These are phyloP conservation scores for Pica pica DNA, from an alignment of 2,113 vertebrate species.

Conservation along the genomic window DNA sequence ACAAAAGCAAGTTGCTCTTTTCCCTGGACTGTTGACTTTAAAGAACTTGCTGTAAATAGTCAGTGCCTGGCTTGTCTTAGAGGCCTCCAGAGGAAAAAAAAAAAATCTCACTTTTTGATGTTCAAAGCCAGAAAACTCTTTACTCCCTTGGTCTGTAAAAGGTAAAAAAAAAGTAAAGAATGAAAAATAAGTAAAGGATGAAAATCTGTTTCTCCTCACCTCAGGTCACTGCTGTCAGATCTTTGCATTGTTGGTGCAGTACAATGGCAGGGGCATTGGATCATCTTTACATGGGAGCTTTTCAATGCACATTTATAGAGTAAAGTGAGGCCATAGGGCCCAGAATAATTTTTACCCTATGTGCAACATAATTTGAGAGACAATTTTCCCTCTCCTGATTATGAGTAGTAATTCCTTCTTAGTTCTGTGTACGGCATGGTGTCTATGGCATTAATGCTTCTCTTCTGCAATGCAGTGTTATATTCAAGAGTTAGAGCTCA, in stretches of 20 bases:
- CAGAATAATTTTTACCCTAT: background rate
- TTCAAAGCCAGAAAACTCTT: background rate
- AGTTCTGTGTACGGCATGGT: background rate
- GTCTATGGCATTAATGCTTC: background rate
- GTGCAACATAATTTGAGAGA: background rate
- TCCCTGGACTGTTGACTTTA: background rate
- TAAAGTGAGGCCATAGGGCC: accelerated
- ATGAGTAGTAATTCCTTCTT: background rate
- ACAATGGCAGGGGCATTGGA: no score
- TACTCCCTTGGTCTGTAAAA: background rate
- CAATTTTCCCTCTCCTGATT: background rate
- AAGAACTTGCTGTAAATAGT: background rate
- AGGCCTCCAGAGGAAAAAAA: background rate
- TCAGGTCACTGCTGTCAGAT: background rate
- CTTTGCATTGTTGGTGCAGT: background rate
- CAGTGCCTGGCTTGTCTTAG: background rate
- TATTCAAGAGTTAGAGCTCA: background rate
- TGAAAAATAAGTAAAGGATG: background rate
- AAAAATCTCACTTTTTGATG: background rate
- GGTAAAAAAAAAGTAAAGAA: background rate
- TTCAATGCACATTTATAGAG: background rate
- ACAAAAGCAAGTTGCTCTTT: background rate
- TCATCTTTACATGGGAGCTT: background rate
- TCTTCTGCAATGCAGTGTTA: background rate
- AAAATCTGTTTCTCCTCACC: background rate